Evolutionary conservation across 2,797 vertebrate species (phyloP).

Genomic region (Lacerta agilis): DNA sequence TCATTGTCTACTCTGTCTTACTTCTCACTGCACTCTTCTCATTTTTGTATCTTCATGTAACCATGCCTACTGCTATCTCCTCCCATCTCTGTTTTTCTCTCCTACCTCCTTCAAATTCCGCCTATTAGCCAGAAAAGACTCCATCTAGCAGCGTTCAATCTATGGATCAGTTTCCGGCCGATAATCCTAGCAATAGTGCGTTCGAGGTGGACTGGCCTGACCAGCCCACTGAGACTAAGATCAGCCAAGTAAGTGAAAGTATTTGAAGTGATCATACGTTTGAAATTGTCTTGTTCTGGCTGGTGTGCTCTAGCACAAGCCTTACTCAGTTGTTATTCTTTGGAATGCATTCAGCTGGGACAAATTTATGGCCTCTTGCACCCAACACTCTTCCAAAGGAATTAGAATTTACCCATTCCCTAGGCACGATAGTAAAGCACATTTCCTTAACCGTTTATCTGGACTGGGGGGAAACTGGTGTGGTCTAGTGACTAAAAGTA

Average conservation of each 20-base stretch:
- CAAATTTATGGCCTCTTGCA: background rate
- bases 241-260: constrained; percentile 67
- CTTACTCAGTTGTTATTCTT: background rate
- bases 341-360: background rate
- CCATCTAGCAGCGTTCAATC: constrained; percentile 79
- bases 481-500: background rate
- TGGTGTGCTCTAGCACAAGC: background rate
- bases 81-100: constrained; percentile 23
- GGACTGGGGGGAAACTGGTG: background rate
- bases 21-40: constrained; percentile 51
- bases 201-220: constrained; percentile 76
- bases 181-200: constrained; percentile 56
- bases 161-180: constrained; percentile 59
- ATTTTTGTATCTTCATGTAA: constrained; percentile 53
- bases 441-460: background rate
- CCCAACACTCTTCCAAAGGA: background rate
- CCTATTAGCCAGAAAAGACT: constrained; percentile 81
- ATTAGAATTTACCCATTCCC: background rate
- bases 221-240: constrained; percentile 59
- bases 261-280: background rate
- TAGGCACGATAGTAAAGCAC: background rate
- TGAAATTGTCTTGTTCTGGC: background rate
- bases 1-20: constrained; percentile 1
- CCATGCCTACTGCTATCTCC: constrained; percentile 45
- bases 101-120: constrained; percentile 1